Conservation (phyloP, 2,888 invertebrate genomes). For the Alcis repandata region DNA sequence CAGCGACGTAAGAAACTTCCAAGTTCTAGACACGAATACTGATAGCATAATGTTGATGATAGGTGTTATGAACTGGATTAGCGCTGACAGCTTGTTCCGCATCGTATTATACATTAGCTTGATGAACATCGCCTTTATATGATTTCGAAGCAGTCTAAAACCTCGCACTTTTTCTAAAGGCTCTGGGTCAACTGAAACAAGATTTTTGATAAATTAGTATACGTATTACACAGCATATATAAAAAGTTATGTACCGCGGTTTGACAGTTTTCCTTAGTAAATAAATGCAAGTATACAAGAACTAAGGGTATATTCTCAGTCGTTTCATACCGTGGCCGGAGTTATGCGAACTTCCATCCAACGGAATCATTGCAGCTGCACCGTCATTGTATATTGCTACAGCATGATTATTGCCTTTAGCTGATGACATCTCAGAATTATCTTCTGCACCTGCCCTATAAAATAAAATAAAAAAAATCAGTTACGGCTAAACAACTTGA, state of each 20-base stretch:
- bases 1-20: slow-evolving; percentile 84
- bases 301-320: not conserved
- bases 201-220: not conserved
- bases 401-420: slow-evolving; percentile 53
- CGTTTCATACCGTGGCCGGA: slow-evolving; percentile 45
- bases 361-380: slow-evolving; percentile 59
- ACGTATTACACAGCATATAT: too few relatives aligned
- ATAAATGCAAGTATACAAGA: too few relatives aligned
- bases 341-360: slow-evolving; percentile 50
- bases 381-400: slow-evolving; percentile 53
- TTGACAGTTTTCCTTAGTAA: too few relatives aligned
- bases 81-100: slow-evolving; percentile 73
- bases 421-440: slow-evolving; percentile 51
- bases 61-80: slow-evolving; percentile 79
- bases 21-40: slow-evolving; percentile 76
- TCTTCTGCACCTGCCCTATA: slow-evolving; percentile 77
- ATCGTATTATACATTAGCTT: slow-evolving; percentile 74
- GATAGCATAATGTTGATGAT: slow-evolving; percentile 79
- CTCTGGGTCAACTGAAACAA: slow-evolving; percentile 67
- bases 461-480: slow-evolving; percentile 26
- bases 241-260: too few relatives aligned
- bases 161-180: slow-evolving; percentile 76
- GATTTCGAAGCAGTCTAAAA: slow-evolving; percentile 71
- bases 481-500: not conserved
- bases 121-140: slow-evolving; percentile 80